Evolutionary conservation across 2,888 invertebrate species (phyloP), one percentile per base, ranked within the genome.

Genomic region (Eretmocerus hayati): DNA sequence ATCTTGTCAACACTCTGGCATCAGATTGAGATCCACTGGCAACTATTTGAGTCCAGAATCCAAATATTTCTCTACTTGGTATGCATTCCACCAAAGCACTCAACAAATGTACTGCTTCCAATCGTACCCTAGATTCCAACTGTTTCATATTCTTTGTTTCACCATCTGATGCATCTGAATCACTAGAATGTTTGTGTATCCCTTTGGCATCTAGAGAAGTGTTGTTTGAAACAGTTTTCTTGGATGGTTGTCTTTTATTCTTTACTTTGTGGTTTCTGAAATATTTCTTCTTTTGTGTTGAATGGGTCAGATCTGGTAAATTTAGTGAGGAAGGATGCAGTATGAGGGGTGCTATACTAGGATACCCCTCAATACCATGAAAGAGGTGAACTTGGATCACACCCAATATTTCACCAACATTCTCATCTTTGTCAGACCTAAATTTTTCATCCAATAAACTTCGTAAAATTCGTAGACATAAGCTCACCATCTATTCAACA

Each of bases 1-100:
- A 59, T 50, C 61, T 61, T 9, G 67, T 59, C 2, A 71, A 50
- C 16, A 67, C 69, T 40, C 67, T 53, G 2, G 62, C 62, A 48
- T 64, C 58, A 2, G 54, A 56, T 42, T 58, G 57, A 8, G 63
- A 60, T 30, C 64, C 68, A 26, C 61, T 64, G 2, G 67, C 66
- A 21, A 71, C 65, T 42, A 71, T 65, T 53, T 70, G 70, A 13
- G 69, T 62, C 71, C 71, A 71, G 47, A 65, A 70, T 23, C 69
- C 67, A 50, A 70, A 70, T n/a, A 70, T 57, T 26, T 69, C 67
- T 15, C 61, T 62, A 47, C 57, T 60, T 15, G 58, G 56, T 4
- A 62, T 59, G 5, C 53, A 57, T 23, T 61, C 58, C 26, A 62
- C 52, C 2, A 67, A 47, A 3, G 58, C 53, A 21, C 63, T 59